Conservation (phyloP, 2,113 vertebrate species). For the Hucho hucho region DNA sequence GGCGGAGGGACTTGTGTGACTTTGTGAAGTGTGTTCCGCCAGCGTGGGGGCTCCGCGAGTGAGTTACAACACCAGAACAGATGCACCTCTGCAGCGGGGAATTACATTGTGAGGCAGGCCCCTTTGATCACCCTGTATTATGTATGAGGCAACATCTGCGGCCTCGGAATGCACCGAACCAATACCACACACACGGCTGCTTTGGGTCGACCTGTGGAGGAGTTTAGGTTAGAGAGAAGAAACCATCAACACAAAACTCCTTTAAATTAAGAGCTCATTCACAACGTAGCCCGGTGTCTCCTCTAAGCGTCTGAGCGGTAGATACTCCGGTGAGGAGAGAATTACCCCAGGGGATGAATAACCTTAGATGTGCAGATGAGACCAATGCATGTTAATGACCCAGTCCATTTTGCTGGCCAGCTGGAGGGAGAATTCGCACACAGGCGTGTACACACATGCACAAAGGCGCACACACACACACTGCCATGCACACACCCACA, state of each 20-base stretch:
- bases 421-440: slow-evolving; percentile 59
- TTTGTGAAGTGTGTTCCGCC: slow-evolving; percentile 58
- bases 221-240: slow-evolving; percentile 1
- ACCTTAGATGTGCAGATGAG: slow-evolving; percentile 65
- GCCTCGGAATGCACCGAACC: slow-evolving; percentile 31
- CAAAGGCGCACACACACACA: neutral
- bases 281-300: slow-evolving; percentile 30
- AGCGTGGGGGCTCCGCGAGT: slow-evolving; percentile 51
- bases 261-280: slow-evolving; percentile 43
- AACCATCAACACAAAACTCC: slow-evolving; percentile 20
- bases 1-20: slow-evolving; percentile 53
- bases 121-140: slow-evolving; percentile 58
- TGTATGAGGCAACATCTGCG: slow-evolving; percentile 60
- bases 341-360: slow-evolving; percentile 61
- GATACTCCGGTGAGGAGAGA: slow-evolving; percentile 27
- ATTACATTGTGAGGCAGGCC: slow-evolving; percentile 54
- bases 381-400: slow-evolving; percentile 70
- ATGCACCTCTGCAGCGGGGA: slow-evolving; percentile 55
- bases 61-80: slow-evolving; percentile 52
- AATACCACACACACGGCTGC: neutral
- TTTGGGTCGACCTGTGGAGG: slow-evolving; percentile 5
- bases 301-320: neutral
- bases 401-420: slow-evolving; percentile 55
- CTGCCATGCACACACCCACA: neutral
- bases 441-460: slow-evolving; percentile 18